A percentile compares a stretch with the other conserved stretches of the same genome.
Evolutionary conservation across 2,888 invertebrate genomes (phyloP).

Genomic region (Aspidiotus rigidus): DNA sequence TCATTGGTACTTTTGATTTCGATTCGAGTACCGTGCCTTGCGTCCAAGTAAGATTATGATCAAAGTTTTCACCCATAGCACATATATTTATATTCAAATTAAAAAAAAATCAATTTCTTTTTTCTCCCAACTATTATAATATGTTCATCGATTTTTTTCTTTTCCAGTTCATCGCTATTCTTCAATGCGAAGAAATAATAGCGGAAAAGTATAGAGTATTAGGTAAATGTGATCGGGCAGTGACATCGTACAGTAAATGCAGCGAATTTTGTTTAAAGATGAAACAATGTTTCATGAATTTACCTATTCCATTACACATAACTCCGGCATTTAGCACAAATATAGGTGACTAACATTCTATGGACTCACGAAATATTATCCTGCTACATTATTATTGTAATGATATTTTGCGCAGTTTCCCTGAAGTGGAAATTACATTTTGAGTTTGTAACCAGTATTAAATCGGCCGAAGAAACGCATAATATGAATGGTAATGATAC

Average conservation of each 20-base stretch:
- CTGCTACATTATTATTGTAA: background rate
- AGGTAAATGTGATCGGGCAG: constrained; percentile 43
- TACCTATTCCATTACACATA: constrained; percentile 89
- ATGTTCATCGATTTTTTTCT: constrained; percentile 2
- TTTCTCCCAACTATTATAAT: background rate
- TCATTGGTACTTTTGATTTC: constrained; percentile 93
- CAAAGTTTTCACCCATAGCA: background rate
- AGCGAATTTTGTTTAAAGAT: constrained; percentile 88
- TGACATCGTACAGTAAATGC: constrained; percentile 73
- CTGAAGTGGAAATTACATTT: constrained; percentile 92
- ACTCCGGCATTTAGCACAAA: constrained; percentile 93
- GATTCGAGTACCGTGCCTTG: constrained; percentile 81
- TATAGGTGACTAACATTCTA: constrained; percentile 51
- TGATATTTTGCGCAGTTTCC: constrained; percentile 52
- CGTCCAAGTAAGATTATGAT: constrained; percentile 61
- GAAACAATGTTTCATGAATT: constrained; percentile 75
- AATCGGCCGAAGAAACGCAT: constrained; percentile 55
- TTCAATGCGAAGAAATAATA: constrained; percentile 82
- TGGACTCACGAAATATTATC: background rate
- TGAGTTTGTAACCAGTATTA: constrained; percentile 83
- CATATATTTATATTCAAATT: background rate
- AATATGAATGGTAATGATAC: constrained; percentile 50
- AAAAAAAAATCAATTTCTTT: background rate
- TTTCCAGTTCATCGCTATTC: constrained; percentile 68
- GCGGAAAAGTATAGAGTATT: constrained; percentile 46